Evolutionary conservation across 2,797 vertebrate genomes (phyloP).

Genomic region (Tarsius wallacei): DNA sequence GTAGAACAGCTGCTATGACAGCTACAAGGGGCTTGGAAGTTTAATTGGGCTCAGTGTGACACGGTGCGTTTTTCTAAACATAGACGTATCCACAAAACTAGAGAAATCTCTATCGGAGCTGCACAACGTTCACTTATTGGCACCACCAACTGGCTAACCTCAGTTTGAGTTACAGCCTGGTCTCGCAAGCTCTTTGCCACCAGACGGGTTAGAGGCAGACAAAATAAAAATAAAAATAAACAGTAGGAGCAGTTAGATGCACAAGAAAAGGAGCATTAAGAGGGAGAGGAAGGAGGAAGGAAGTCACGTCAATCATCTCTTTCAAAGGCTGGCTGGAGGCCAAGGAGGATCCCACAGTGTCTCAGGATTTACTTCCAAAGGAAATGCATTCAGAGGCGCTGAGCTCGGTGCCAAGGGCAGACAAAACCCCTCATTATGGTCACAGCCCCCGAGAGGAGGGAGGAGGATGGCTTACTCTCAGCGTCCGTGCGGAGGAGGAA

Average conservation of each 20-base stretch:
- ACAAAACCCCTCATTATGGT: constrained; percentile 81
- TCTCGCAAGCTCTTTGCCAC: constrained; percentile 84
- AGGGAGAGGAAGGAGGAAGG: constrained; percentile 74
- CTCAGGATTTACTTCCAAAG: constrained; percentile 85
- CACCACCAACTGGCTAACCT: constrained; percentile 87
- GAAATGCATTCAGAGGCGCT: constrained; percentile 79
- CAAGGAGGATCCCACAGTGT: constrained; percentile 81
- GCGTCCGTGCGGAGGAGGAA: constrained; percentile 94
- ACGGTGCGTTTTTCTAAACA: constrained; percentile 84
- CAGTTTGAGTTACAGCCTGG: constrained; percentile 83
- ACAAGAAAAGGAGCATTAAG: constrained; percentile 81
- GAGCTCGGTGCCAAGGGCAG: constrained; percentile 84
- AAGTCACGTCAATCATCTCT: constrained; percentile 84
- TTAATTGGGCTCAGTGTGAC: constrained; percentile 89
- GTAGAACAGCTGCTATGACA: constrained; percentile 93
- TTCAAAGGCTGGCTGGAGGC: constrained; percentile 79
- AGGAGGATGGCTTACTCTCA: constrained; percentile 95
- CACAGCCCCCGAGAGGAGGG: constrained; percentile 73
- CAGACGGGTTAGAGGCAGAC: constrained; percentile 30
- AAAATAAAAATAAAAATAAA: constrained; percentile 40
- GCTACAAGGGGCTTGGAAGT: constrained; percentile 87
- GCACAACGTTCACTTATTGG: constrained; percentile 88
- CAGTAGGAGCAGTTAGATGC: constrained; percentile 44
- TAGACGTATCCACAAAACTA: constrained; percentile 82
- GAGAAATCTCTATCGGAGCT: constrained; percentile 81